phyloP scores from a whole-genome alignment of 2,113 vertebrate genomes.

The Notarius lentiginosus region DNA sequence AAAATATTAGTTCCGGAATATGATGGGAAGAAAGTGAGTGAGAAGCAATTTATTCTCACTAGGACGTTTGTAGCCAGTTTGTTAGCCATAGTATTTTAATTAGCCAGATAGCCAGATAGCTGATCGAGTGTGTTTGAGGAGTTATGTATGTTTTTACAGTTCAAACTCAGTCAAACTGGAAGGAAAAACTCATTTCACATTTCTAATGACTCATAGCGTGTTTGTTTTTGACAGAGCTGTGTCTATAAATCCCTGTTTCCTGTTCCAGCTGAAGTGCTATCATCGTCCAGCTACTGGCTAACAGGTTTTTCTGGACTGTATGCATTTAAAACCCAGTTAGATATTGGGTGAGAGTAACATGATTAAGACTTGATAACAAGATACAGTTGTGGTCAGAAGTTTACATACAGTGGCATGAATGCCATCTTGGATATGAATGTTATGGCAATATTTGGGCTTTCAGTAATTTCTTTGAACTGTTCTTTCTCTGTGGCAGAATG shows the following conservation, averaged over 20 bases:
- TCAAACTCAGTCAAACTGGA: background rate
- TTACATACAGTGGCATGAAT: too few relatives aligned
- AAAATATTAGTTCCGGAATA: background rate
- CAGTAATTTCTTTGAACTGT: too few relatives aligned
- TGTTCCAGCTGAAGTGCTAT: background rate
- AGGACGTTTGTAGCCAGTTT: background rate
- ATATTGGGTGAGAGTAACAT: background rate
- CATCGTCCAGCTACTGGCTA: background rate
- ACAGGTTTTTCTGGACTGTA: background rate
- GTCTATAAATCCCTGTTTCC: background rate
- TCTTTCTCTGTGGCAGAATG: too few relatives aligned
- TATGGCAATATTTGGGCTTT: too few relatives aligned
- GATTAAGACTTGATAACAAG: background rate
- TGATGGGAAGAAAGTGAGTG: background rate
- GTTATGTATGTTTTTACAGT: background rate
- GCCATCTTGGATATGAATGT: too few relatives aligned
- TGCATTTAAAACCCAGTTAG: background rate
- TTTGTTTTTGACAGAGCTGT: background rate
- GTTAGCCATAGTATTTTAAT: background rate
- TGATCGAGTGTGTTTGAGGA: background rate
- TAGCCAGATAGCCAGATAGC: background rate
- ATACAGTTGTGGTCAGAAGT: too few relatives aligned
- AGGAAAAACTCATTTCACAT: background rate
- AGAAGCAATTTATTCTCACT: background rate
- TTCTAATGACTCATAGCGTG: background rate